These are phyloP conservation scores for Engystomops pustulosus DNA, from an alignment of 2,113 vertebrate genomes.

Conservation along the genomic window DNA sequence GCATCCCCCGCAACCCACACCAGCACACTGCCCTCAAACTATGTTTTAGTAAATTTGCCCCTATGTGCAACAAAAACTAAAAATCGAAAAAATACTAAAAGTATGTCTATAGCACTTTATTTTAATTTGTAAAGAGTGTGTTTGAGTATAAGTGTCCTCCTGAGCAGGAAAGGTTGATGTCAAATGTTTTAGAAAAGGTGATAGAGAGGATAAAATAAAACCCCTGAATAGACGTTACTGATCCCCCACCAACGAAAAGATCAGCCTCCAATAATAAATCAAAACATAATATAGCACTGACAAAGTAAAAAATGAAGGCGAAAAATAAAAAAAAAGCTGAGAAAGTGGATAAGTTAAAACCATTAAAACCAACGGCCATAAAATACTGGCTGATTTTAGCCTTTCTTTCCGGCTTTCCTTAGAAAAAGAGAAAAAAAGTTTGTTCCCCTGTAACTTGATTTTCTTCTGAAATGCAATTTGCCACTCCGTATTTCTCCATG, in stretches of 20 bases:
- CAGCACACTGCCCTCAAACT: too few species aligned
- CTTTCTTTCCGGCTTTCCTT: slow-evolving; percentile 41
- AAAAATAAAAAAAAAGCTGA: slow-evolving; percentile 1
- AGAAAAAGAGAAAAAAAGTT: slow-evolving; percentile 46
- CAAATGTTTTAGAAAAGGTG: slow-evolving; percentile 26
- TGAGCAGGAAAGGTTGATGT: slow-evolving; percentile 6
- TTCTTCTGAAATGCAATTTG: slow-evolving; percentile 59
- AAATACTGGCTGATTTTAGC: slow-evolving; percentile 38
- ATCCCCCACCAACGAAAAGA: background rate
- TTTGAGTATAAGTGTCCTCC: background rate
- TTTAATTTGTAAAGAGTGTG: background rate
- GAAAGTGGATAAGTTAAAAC: slow-evolving; percentile 44
- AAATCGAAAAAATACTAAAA: too few species aligned
- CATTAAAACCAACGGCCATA: slow-evolving; percentile 44
- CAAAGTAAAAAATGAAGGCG: slow-evolving; percentile 38
- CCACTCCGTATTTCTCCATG: slow-evolving; percentile 53
- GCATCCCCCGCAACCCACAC: too few species aligned
- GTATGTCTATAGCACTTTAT: too few species aligned
- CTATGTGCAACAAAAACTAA: too few species aligned
- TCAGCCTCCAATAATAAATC: slow-evolving; percentile 31
- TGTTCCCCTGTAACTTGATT: slow-evolving; percentile 54
- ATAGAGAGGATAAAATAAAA: background rate
- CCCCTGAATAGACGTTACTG: slow-evolving; percentile 1
- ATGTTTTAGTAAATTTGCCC: too few species aligned
- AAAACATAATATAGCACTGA: slow-evolving; percentile 26